phyloP scores from a whole-genome alignment of 2,888 invertebrate species.

The Meteorus cinctellus region DNA sequence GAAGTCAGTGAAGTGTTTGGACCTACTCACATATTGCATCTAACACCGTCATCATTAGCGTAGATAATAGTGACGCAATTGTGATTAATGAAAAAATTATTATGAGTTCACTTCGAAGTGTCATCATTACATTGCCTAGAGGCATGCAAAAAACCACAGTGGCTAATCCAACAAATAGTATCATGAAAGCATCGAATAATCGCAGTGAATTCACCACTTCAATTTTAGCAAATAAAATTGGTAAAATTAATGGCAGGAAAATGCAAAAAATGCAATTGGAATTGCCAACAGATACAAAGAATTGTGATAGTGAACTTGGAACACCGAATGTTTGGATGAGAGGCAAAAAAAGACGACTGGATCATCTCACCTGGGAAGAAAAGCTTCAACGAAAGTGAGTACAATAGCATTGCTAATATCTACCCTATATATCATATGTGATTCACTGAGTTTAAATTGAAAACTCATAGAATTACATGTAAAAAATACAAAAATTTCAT shows the following conservation, averaged over 20 bases:
- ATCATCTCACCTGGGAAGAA: slow-evolving; percentile 90
- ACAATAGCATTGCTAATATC: slow-evolving; percentile 1
- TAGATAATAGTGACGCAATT: not conserved
- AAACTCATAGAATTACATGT: no score
- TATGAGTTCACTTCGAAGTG: slow-evolving; percentile 68
- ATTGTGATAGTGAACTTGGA: slow-evolving; percentile 42
- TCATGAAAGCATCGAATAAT: slow-evolving; percentile 51
- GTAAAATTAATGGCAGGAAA: slow-evolving; percentile 43
- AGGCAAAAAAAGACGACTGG: slow-evolving; percentile 84
- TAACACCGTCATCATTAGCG: not conserved
- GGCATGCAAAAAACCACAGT: slow-evolving; percentile 58
- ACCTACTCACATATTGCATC: not conserved
- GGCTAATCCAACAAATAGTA: slow-evolving; percentile 27
- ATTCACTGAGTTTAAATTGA: no score
- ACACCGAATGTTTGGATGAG: slow-evolving; percentile 64
- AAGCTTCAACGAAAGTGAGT: slow-evolving; percentile 91
- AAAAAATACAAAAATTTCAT: not conserved
- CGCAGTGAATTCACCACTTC: slow-evolving; percentile 62
- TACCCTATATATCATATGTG: slow-evolving; percentile 1
- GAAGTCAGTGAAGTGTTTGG: not conserved
- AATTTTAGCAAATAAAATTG: slow-evolving; percentile 50
- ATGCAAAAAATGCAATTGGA: slow-evolving; percentile 51
- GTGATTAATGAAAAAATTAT: slow-evolving; percentile 58
- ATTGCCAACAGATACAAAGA: slow-evolving; percentile 49
- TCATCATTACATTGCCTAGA: slow-evolving; percentile 69